Evolutionary conservation across 2,797 vertebrate genomes (phyloP).

Genomic region (Sebastes alutus): DNA sequence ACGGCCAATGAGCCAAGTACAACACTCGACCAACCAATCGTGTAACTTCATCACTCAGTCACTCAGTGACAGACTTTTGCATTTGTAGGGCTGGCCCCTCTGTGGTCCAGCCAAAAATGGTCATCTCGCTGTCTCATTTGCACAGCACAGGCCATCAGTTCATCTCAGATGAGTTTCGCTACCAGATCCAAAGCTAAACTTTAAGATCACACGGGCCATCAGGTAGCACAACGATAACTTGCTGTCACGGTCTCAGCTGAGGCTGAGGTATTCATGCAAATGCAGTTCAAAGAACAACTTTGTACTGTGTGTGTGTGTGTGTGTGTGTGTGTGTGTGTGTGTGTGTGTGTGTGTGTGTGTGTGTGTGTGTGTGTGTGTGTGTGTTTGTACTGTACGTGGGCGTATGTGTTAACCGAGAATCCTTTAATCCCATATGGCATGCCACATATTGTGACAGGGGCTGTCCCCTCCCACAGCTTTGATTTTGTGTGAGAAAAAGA

Average conservation of each 20-base stretch:
- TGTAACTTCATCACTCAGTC: no score
- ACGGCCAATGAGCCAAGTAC: no score
- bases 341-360: conserved; percentile 19
- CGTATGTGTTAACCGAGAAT: conserved; percentile 34
- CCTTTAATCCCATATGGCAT: conserved; percentile 69
- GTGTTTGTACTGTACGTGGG: conserved; percentile 26
- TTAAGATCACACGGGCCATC: conserved; percentile 30
- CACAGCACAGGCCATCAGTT: background rate
- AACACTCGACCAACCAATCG: no score
- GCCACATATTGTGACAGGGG: conserved; percentile 70
- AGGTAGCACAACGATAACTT: conserved; percentile 8
- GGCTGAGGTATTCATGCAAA: conserved; percentile 26
- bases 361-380: conserved; percentile 29
- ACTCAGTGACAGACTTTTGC: no score
- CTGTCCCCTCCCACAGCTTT: conserved; percentile 68
- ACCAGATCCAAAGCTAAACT: conserved; percentile 23
- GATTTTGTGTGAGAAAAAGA: conserved; percentile 74
- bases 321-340: conserved; percentile 25
- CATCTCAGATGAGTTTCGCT: background rate
- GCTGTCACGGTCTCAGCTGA: conserved; percentile 7
- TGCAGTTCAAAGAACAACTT: conserved; percentile 39
- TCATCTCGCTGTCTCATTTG: background rate
- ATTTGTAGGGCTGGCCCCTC: no score
- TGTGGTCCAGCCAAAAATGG: background rate
- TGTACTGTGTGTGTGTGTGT: conserved; percentile 26